Percentiles rank a stretch among this genome's conserved stretches.
These are phyloP conservation scores for Pseudopipra pipra DNA, from an alignment of 2,113 vertebrate species.

Conservation along the genomic window DNA sequence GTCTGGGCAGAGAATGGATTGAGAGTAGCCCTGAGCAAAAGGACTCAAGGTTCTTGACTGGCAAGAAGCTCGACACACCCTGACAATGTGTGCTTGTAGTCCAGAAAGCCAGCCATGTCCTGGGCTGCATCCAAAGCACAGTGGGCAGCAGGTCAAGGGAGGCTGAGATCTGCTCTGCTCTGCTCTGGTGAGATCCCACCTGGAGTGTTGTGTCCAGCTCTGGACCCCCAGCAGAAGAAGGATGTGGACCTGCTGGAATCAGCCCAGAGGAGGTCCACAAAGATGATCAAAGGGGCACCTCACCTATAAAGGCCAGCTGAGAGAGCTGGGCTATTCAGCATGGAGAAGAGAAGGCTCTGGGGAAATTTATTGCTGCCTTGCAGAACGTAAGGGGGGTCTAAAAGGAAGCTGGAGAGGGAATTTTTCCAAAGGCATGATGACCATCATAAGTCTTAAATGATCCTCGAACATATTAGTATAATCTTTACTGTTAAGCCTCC, in stretches of 20 bases:
- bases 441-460: neutral
- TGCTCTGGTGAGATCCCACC: neutral
- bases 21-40: neutral
- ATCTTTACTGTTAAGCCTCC: neutral
- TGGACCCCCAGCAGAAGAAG: neutral
- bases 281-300: neutral
- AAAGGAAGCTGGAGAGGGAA: neutral
- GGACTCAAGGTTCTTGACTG: neutral
- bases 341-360: neutral
- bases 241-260: neutral
- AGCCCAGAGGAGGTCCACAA: neutral
- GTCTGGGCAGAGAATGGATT: no score
- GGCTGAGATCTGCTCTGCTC: no score
- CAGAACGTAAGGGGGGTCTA: neutral
- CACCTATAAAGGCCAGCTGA: neutral
- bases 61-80: neutral
- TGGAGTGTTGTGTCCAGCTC: neutral
- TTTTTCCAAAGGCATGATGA: neutral
- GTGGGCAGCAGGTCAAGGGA: neutral
- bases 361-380: neutral
- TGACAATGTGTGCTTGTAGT: neutral
- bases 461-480: constrained; percentile 1
- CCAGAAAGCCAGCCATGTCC: neutral
- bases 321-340: neutral
- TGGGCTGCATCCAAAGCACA: neutral